Conservation (phyloP, 2,797 vertebrate genomes). For the Melanotaenia boesemani region DNA sequence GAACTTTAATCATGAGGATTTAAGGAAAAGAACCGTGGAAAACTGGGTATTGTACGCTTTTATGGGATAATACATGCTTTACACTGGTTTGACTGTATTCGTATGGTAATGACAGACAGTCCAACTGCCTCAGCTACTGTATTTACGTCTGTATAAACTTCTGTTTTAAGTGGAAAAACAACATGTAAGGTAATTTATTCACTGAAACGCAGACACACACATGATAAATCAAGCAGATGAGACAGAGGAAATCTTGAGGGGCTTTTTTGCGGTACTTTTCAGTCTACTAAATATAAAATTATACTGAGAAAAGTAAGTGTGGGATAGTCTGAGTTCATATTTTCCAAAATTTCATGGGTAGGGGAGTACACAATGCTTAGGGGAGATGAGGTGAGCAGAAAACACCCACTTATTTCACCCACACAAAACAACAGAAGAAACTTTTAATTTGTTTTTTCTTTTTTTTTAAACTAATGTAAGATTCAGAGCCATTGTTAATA, state of each 20-base stretch:
- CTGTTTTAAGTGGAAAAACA: conserved; percentile 2
- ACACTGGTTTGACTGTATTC: conserved; percentile 17
- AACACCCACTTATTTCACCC: not conserved
- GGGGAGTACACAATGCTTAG: not conserved
- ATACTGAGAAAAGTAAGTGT: not conserved
- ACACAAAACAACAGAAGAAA: not conserved
- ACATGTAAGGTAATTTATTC: conserved; percentile 20
- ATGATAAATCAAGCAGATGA: not conserved
- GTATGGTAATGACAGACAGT: conserved; percentile 28
- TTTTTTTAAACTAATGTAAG: too few relatives aligned
- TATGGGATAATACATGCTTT: conserved; percentile 11
- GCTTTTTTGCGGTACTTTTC: not conserved
- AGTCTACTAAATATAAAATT: not conserved
- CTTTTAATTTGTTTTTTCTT: accelerated
- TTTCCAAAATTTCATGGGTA: not conserved
- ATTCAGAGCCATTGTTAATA: not conserved
- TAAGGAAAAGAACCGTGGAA: not conserved
- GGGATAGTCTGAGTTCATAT: not conserved
- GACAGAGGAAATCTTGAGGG: conserved; percentile 1
- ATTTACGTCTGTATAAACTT: conserved; percentile 2
- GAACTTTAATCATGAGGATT: conserved; percentile 1
- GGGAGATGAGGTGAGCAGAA: not conserved
- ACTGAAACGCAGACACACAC: not conserved
- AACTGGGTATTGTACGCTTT: not conserved
- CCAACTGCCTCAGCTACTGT: conserved; percentile 62